phyloP scores from a whole-genome alignment of 1,140 invertebrate species.

The Ephestia elutella region DNA sequence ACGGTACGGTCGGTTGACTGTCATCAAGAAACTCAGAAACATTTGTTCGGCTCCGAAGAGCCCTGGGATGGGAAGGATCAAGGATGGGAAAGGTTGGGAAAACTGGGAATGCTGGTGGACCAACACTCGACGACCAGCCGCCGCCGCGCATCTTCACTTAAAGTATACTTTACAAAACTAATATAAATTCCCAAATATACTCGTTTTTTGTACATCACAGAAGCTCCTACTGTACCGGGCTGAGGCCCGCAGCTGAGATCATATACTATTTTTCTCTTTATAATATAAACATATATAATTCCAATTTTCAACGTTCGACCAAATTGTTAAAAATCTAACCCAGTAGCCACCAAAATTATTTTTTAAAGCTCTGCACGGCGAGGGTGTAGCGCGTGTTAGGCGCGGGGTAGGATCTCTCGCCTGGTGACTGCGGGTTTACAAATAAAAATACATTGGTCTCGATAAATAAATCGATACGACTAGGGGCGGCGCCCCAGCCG shows the following conservation, averaged over 20 bases:
- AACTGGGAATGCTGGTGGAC: slow-evolving; percentile 50
- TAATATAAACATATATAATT: slow-evolving; percentile 68
- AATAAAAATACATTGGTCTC: slow-evolving; percentile 70
- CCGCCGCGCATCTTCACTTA: slow-evolving; percentile 62
- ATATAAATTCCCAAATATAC: slow-evolving; percentile 71
- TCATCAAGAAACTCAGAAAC: slow-evolving; percentile 39
- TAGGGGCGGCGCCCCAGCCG: slow-evolving; percentile 42
- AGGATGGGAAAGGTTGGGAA: slow-evolving; percentile 44
- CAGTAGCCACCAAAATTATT: slow-evolving; percentile 31
- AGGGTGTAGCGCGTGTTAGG: slow-evolving; percentile 25
- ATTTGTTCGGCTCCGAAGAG: slow-evolving; percentile 62
- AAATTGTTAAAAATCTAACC: slow-evolving; percentile 63
- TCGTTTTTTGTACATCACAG: slow-evolving; percentile 71
- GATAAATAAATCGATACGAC: slow-evolving; percentile 69
- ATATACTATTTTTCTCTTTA: slow-evolving; percentile 51
- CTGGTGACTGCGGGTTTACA: slow-evolving; percentile 38
- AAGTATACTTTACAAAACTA: slow-evolving; percentile 69
- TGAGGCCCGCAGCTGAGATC: slow-evolving; percentile 67
- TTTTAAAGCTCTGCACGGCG: slow-evolving; percentile 62
- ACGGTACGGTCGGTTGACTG: slow-evolving; percentile 17
- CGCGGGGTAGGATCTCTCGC: slow-evolving; percentile 24
- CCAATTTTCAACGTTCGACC: slow-evolving; percentile 59
- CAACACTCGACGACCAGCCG: slow-evolving; percentile 28
- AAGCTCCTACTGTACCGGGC: slow-evolving; percentile 48
- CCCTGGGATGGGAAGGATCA: slow-evolving; percentile 55